A percentile compares a stretch with the other conserved stretches of the same genome.
Conservation (phyloP, 2,797 vertebrate genomes). For the Sciaenops ocellatus region DNA sequence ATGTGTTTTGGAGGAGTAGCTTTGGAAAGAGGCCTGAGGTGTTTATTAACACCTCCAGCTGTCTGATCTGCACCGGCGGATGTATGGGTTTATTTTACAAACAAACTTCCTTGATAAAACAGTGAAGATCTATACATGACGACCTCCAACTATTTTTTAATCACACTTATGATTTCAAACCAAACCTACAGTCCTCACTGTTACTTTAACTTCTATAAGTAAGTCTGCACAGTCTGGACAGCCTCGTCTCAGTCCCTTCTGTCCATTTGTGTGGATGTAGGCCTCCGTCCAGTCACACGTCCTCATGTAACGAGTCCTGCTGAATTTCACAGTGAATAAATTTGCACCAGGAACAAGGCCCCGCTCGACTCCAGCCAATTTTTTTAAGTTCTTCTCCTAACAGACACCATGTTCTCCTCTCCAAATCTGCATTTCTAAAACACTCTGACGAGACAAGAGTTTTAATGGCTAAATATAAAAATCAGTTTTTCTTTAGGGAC, state of each 20-base stretch:
- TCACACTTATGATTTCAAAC: background rate
- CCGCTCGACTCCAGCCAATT: conserved; percentile 66
- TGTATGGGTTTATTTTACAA: background rate
- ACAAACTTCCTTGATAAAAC: conserved; percentile 6
- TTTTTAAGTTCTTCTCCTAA: conserved; percentile 40
- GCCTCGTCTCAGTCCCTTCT: conserved; percentile 69
- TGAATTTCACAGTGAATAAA: conserved; percentile 83
- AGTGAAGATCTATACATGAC: background rate
- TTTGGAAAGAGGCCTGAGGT: background rate
- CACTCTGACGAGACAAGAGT: conserved; percentile 46
- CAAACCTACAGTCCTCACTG: conserved; percentile 6
- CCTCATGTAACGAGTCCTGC: conserved; percentile 70
- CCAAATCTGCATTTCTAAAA: conserved; percentile 47
- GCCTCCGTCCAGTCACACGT: conserved; percentile 80
- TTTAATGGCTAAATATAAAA: conserved; percentile 70
- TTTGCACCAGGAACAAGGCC: conserved; percentile 77
- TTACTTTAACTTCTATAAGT: conserved; percentile 54
- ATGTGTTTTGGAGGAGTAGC: too few relatives aligned
- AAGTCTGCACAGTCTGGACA: conserved; percentile 57
- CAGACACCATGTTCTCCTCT: conserved; percentile 57
- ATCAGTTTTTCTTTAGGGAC: conserved; percentile 73
- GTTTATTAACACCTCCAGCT: background rate
- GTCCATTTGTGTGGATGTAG: conserved; percentile 67
- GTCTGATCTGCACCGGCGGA: background rate
- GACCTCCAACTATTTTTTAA: conserved; percentile 32